Evolutionary conservation across 2,888 invertebrate species (phyloP), one percentile per base, ranked within the genome.

Genomic region (Eristalis arbustorum): DNA sequence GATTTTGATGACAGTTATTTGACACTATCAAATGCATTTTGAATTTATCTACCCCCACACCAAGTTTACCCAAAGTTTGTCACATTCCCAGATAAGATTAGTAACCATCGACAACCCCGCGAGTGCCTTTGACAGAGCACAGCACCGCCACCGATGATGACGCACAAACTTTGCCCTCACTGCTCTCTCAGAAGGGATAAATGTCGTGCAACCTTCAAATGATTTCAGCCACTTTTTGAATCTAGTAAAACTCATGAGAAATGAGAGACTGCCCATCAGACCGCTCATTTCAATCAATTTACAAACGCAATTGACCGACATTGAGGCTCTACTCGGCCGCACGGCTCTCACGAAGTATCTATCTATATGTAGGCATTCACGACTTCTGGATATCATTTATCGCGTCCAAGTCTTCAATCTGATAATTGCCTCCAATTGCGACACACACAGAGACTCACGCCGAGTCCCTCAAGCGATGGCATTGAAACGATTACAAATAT

Each of bases 371-470:
- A 18, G 8, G 56, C 37, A 37, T 34, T 25, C 23, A 57, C 23
- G 1, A 22, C 49, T n/a, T 49, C 49, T 49, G 23, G 22, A 57
- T 66, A 67, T 28, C 37, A 62, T 67, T 73, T 73, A 67, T 73
- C 49, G 79, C 73, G 37, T 78, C 49, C 28, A 80, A 56, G 56
- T 56, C 37, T 64, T n/a, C 64, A 69, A 81, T 75, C 74, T 81
- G 74, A 69, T 81, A 69, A 74, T 81, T 75, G 69, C 68, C 68
- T 37, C 59, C 31, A 75, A 81, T 69, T 81, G 31, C 68, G 68
- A 74, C 63, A 79, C 22, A 25, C 49, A 14, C 56, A 31, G 14
- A 8, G 34, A 40, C 28, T 13, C 37, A 40, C 28, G 62, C 13
- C 22, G 13, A 61, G 10, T 68, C 63, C 5, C 31, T 25, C 28